Conservation (phyloP, 2,797 vertebrate species). For the Cichlasoma orientale region DNA sequence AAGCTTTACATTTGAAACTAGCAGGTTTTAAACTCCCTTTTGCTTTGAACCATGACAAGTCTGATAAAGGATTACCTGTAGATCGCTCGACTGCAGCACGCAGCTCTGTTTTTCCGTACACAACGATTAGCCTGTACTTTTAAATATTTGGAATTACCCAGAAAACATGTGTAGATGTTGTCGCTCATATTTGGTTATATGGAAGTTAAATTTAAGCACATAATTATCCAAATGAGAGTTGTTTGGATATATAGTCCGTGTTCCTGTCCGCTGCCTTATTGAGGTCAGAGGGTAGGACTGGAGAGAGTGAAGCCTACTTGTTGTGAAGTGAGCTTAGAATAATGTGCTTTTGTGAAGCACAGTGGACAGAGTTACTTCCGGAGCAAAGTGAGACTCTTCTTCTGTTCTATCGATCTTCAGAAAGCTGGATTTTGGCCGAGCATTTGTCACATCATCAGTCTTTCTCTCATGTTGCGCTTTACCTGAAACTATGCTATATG, state of each 20-base stretch:
- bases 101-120: background rate
- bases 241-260: constrained; percentile 10
- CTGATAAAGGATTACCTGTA: background rate
- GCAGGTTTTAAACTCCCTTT: constrained; percentile 33
- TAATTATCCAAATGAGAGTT: constrained; percentile 14
- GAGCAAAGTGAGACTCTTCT: constrained; percentile 79
- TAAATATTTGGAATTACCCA: background rate
- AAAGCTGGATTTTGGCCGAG: constrained; percentile 52
- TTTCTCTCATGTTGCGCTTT: background rate
- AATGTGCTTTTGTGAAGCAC: constrained; percentile 88
- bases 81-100: background rate
- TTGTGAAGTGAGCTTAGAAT: constrained; percentile 89
- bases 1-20: constrained; percentile 47
- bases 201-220: background rate
- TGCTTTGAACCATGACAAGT: background rate
- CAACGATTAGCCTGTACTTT: background rate
- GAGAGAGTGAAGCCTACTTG: constrained; percentile 81
- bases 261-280: constrained; percentile 21
- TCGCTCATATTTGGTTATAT: background rate
- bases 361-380: constrained; percentile 83
- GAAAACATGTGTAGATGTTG: background rate
- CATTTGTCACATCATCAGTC: constrained; percentile 52
- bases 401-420: constrained; percentile 76
- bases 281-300: constrained; percentile 47
- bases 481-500: background rate